phyloP scores from a whole-genome alignment of 2,888 invertebrate genomes.

The Oscheius sp. region DNA sequence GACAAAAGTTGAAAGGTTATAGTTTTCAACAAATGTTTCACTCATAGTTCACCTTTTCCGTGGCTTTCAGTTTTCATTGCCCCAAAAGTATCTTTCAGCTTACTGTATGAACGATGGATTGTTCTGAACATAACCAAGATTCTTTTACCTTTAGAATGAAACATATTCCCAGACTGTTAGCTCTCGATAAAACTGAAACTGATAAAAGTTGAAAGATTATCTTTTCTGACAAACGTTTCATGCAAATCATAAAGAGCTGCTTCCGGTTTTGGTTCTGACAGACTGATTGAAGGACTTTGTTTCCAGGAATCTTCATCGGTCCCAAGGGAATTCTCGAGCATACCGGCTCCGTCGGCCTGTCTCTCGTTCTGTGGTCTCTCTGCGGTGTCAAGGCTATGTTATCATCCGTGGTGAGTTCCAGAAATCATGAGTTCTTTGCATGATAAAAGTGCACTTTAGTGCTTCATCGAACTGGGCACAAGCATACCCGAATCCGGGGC shows the following conservation, averaged over 20 bases:
- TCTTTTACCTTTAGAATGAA: no score
- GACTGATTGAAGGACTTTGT: background rate
- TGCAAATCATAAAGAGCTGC: background rate
- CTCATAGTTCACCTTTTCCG: no score
- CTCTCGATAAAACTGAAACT: no score
- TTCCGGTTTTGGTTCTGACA: background rate
- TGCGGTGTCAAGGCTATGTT: slow-evolving; percentile 55
- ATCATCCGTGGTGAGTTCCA: background rate
- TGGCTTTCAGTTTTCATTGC: no score
- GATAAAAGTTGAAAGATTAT: no score
- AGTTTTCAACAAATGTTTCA: no score
- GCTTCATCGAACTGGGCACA: slow-evolving; percentile 56
- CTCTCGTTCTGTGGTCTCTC: slow-evolving; percentile 52
- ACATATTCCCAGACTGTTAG: no score
- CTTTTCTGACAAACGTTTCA: no score
- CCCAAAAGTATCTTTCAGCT: no score
- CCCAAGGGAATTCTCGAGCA: slow-evolving; percentile 57
- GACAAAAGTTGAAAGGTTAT: no score
- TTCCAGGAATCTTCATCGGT: slow-evolving; percentile 51
- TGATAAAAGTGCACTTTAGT: slow-evolving; percentile 35
- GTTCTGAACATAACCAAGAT: no score
- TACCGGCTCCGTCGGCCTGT: slow-evolving; percentile 52
- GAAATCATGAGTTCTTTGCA: background rate
- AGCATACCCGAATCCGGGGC: slow-evolving; percentile 55
- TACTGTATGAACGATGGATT: no score